Evolutionary conservation across 2,888 invertebrate species (phyloP), one percentile per base, ranked within the genome.

Genomic region (Sinelater perroti): DNA sequence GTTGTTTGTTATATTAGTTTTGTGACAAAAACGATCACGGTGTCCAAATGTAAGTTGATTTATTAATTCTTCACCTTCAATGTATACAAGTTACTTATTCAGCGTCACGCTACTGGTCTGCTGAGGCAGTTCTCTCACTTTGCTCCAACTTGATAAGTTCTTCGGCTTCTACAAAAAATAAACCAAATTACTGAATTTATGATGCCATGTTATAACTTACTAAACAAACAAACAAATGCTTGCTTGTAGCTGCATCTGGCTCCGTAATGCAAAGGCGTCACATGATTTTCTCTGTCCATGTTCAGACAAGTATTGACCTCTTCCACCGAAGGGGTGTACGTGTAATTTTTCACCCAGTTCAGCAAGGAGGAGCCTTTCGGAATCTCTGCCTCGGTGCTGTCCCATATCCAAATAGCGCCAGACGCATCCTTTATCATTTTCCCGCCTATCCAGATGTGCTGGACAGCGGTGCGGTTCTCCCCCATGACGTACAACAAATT

Each of bases 401-500:
- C 38, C 38, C 38, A 38, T 1, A 38, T 1, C 38, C 38, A 38
- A 3, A n/a, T 3, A 10, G 18, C 10, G 1, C 18, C 10, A 11
- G 4, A 8, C n/a, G 1, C 10, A 1, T 8, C 6, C n/a, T 7
- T 33, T 11, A 33, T 31, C 5, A 11, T 20, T 18, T 20, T 4
- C 14, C 51, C 57, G 1, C 35, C 57, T 7, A 57, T 18, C 57
- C 57, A 57, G 5, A 54, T 16, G n/a, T 57, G 57, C 3, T 17
- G 7, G n/a, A 45, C 24, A 7, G 47, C 18, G 6, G 40, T 26
- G 28, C 20, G 18, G 11, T 57, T 45, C 31, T 52, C 51, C 6
- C 53, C 57, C 42, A 57, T 52, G 10, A 44, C 30, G 7, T 44
- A 33, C 1, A 33, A 14, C 11, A 49, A 17, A 16, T 49, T 3